Evolutionary conservation across 2,113 vertebrate genomes (phyloP).

Genomic region (Epinephelus moara): DNA sequence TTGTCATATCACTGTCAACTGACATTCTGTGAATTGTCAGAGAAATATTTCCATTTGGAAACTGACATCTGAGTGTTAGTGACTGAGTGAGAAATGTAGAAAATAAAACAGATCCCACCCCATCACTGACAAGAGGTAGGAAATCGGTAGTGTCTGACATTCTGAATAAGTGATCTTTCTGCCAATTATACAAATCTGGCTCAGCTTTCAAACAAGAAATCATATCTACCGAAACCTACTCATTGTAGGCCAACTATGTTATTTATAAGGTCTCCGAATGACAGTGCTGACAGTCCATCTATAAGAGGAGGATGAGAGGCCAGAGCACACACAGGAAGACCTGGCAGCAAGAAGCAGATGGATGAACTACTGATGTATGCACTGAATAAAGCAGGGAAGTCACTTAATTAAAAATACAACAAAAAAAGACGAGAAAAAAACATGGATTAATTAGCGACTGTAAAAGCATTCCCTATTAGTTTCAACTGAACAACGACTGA

Average conservation of each 20-base stretch:
- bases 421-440: neutral
- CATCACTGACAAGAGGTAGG: neutral
- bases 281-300: constrained; percentile 68
- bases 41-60: neutral
- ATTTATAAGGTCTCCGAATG: constrained; percentile 33
- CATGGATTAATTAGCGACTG: neutral
- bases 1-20: constrained; percentile 5
- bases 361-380: constrained; percentile 55
- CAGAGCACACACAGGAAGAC: constrained; percentile 89
- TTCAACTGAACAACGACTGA: constrained; percentile 18
- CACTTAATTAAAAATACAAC: neutral
- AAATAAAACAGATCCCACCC: too few species aligned
- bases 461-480: neutral
- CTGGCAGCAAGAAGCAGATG: constrained; percentile 90
- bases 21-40: constrained; percentile 18
- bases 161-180: neutral
- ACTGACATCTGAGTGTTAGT: too few species aligned
- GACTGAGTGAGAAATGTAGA: too few species aligned
- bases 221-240: constrained; percentile 7
- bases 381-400: neutral
- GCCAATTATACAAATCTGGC: neutral
- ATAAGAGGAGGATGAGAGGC: constrained; percentile 69
- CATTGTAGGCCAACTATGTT: constrained; percentile 2
- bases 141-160: neutral
- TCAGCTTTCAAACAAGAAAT: constrained; percentile 22